Evolutionary conservation across 1,140 invertebrate species (phyloP), one percentile per base, ranked within the genome.

Genomic region (Geopemphigus sp.): DNA sequence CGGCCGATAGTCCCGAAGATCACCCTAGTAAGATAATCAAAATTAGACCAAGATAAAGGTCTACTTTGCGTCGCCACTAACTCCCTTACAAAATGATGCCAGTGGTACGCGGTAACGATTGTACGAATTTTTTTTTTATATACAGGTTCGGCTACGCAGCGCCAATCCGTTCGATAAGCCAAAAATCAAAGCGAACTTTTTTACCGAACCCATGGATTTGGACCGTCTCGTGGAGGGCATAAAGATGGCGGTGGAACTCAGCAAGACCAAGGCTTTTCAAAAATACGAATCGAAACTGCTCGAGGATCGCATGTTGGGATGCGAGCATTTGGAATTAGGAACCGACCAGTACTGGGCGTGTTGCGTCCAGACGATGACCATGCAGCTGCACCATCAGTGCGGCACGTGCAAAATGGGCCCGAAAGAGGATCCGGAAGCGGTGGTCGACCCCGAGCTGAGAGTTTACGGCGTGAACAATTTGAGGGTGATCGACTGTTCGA

Each of bases 321-420:
- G 93, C 83, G 86, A 89, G 82, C 82, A 88, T 53, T 82, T 88
- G 0, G 32, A 81, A 14, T 91, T 92, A 80, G 87, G 87, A 74
- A 89, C 88, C 4, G 90, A 93, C 81, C 84, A 87, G 11, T 95
- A 95, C 83, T 93, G 93, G 91, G 87, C 88, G 80, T 95, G 93
- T 82, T 89, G 89, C 15, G 86, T 91, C 5, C 88, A 89, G 73
- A 89, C 90, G 56, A 88, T 91, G 32, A 89, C 89, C 1, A 89
- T 89, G 50, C 92, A 91, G 17, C 84, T 93, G 56, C 92, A 91
- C 76, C 93, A 95, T 85, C 92, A 93, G 84, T 88, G 88, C n/a
- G 88, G 89, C 1, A 90, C 89, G 3, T 89, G 88, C 72, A 89
- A 87, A 84, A 91, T 91, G 90, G 89, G 90, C 0, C 82, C 82